phyloP scores from a whole-genome alignment of 2,113 vertebrate species.

The Lagopus muta region DNA sequence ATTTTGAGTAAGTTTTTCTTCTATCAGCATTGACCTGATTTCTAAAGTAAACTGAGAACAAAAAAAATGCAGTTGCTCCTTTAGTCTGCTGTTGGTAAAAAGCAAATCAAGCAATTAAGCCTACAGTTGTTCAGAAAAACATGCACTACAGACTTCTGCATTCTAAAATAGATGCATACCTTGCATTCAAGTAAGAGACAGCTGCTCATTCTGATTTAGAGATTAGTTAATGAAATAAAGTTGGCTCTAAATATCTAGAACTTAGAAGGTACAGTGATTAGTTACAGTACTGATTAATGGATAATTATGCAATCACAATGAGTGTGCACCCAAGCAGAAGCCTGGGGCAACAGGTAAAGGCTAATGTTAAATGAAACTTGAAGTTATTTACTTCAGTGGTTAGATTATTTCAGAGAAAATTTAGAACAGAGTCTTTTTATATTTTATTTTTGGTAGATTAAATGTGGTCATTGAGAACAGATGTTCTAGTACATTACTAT shows the following conservation, averaged over 20 bases:
- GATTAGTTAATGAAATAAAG: constrained; percentile 82
- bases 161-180: constrained; percentile 79
- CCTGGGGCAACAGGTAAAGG: constrained; percentile 50
- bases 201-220: constrained; percentile 78
- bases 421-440: background rate
- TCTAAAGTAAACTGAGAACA: constrained; percentile 11
- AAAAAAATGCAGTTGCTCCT: constrained; percentile 42
- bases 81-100: constrained; percentile 44
- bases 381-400: constrained; percentile 62
- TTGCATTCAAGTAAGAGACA: constrained; percentile 74
- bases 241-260: constrained; percentile 72
- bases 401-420: constrained; percentile 49
- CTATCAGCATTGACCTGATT: background rate
- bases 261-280: constrained; percentile 65
- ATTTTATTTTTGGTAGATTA: background rate
- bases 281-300: constrained; percentile 68
- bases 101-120: constrained; percentile 64
- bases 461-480: constrained; percentile 63
- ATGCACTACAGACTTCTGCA: constrained; percentile 61
- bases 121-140: constrained; percentile 71
- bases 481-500: constrained; percentile 43
- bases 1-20: constrained; percentile 23
- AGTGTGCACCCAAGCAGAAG: constrained; percentile 46
- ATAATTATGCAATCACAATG: constrained; percentile 64
- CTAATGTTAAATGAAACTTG: constrained; percentile 64